Conservation (phyloP, 2,888 invertebrate species). For the Patella caerulea region DNA sequence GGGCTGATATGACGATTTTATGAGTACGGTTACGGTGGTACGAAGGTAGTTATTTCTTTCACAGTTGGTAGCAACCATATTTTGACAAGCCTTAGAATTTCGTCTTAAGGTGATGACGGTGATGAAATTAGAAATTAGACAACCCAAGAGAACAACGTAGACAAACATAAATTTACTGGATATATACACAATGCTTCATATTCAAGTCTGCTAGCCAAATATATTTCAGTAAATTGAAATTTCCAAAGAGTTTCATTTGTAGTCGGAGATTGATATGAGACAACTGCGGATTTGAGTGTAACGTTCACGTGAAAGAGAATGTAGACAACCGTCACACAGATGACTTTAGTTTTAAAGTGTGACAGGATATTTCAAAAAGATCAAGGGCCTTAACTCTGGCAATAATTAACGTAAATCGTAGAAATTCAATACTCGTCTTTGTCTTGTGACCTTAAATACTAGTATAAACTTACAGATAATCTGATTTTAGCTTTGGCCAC, state of each 20-base stretch:
- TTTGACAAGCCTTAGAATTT: background rate
- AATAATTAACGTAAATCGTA: too few relatives aligned
- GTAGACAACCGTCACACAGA: background rate
- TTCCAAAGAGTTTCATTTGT: background rate
- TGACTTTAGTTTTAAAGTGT: background rate
- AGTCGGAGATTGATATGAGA: background rate
- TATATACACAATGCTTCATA: background rate
- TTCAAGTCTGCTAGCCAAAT: background rate
- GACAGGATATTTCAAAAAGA: background rate
- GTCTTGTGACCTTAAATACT: too few relatives aligned
- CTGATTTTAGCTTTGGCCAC: too few relatives aligned
- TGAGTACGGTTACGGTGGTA: slow-evolving; percentile 14
- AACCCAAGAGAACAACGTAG: slow-evolving; percentile 5
- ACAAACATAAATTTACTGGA: slow-evolving; percentile 13
- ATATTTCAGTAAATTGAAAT: slow-evolving; percentile 4
- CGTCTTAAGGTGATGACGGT: background rate
- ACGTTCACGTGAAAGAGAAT: slow-evolving; percentile 5
- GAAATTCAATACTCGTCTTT: too few relatives aligned
- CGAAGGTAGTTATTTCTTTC: background rate
- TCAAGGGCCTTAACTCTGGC: too few relatives aligned
- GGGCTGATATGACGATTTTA: slow-evolving; percentile 6
- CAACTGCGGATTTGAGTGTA: background rate
- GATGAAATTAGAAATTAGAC: slow-evolving; percentile 11
- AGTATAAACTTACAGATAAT: too few relatives aligned
- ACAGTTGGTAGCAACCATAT: background rate